phyloP scores from a whole-genome alignment of 2,113 vertebrate genomes.

The Cynopterus brachyotis region DNA sequence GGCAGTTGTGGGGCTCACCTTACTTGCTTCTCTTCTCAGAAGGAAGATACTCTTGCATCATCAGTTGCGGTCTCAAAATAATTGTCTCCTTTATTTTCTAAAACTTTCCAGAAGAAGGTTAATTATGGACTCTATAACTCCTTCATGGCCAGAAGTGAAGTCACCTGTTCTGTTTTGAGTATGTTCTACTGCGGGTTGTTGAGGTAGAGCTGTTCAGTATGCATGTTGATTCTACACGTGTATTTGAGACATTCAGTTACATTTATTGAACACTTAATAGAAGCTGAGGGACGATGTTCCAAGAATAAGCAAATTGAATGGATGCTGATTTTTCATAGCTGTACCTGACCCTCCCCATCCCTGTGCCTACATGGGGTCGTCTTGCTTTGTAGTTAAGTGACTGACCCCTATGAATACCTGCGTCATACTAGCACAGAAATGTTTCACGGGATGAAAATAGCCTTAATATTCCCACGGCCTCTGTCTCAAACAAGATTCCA shows the following conservation, averaged over 20 bases:
- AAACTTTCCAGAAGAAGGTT: background rate
- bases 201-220: background rate
- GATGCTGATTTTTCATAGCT: background rate
- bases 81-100: background rate
- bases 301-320: background rate
- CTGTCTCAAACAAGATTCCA: background rate
- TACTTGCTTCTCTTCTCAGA: background rate
- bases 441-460: background rate
- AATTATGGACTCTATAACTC: background rate
- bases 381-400: background rate
- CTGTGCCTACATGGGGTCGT: background rate
- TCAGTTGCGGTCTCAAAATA: background rate
- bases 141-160: background rate
- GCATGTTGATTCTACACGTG: background rate
- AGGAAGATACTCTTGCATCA: background rate
- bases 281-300: background rate
- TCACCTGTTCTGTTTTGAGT: background rate
- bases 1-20: background rate
- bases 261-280: background rate
- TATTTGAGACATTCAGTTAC: background rate
- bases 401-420: too few species aligned
- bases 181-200: background rate
- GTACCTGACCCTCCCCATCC: too few species aligned
- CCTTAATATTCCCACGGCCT: background rate
- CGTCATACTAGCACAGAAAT: too few species aligned